phyloP scores from a whole-genome alignment of 2,888 invertebrate species.

The Eupithecia centaureata region DNA sequence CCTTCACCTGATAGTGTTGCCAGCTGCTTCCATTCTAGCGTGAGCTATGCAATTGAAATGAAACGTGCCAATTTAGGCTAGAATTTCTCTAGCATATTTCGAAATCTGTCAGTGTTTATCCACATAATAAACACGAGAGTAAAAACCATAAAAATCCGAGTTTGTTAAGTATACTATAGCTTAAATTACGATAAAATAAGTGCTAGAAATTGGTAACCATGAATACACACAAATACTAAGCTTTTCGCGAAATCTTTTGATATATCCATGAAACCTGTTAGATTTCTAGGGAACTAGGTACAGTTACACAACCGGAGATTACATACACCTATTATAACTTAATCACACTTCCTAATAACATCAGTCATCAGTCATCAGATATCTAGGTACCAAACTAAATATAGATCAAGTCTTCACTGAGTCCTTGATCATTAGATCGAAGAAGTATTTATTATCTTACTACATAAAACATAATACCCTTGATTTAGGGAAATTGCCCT shows the following conservation, averaged over 20 bases:
- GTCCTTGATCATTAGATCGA: no score
- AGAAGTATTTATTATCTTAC: no score
- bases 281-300: no score
- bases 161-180: background rate
- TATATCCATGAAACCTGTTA: no score
- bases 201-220: background rate
- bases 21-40: slow-evolving; percentile 32
- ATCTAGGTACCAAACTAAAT: background rate
- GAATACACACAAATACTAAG: background rate
- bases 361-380: no score
- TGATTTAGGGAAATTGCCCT: slow-evolving; percentile 19
- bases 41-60: slow-evolving; percentile 14
- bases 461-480: background rate
- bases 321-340: background rate
- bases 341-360: background rate
- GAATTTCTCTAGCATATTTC: background rate
- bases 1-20: slow-evolving; percentile 54
- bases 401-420: background rate
- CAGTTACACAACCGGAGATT: background rate
- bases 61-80: slow-evolving; percentile 3
- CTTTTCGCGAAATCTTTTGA: background rate
- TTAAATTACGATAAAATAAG: background rate
- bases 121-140: background rate
- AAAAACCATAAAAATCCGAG: background rate
- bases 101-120: background rate